phyloP scores from a whole-genome alignment of 1,140 invertebrate genomes.

The Schlechtendalia chinensis region DNA sequence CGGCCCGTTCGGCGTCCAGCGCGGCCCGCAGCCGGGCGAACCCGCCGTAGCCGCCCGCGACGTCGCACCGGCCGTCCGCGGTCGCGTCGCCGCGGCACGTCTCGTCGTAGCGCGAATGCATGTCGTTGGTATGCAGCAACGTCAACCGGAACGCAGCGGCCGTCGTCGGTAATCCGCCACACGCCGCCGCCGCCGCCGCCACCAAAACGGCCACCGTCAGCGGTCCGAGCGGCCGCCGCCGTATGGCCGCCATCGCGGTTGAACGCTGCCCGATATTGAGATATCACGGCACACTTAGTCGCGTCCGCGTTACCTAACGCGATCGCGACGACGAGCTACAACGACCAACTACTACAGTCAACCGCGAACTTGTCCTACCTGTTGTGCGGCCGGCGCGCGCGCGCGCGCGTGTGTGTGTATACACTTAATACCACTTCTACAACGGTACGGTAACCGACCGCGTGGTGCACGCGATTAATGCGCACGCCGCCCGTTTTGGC shows the following conservation, averaged over 20 bases:
- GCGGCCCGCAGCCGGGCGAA: constrained; percentile 72
- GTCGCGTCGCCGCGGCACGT: constrained; percentile 55
- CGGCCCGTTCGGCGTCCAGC: constrained; percentile 61
- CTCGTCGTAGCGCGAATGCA: constrained; percentile 83
- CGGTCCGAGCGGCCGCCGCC: neutral
- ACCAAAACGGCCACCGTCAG: neutral
- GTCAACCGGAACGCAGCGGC: constrained; percentile 53
- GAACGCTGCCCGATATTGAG: neutral
- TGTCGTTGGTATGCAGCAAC: constrained; percentile 85
- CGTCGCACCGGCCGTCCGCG: neutral
- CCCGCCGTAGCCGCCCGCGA: constrained; percentile 63
- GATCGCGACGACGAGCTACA: too few relatives aligned
- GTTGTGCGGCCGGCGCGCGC: too few relatives aligned
- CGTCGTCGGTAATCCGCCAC: too few relatives aligned
- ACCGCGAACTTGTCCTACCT: too few relatives aligned
- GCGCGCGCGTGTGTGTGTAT: too few relatives aligned
- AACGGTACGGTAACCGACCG: too few relatives aligned
- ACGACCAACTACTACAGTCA: too few relatives aligned
- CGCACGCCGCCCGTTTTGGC: too few relatives aligned
- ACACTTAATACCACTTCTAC: too few relatives aligned
- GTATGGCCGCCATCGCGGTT: neutral
- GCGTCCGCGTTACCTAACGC: neutral
- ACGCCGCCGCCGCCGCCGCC: too few relatives aligned
- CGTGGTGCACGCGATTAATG: too few relatives aligned
- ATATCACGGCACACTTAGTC: too few relatives aligned